Evolutionary conservation across 2,113 vertebrate genomes (phyloP), one percentile per base, ranked within the genome.

Genomic region (Pseudorasbora parva): DNA sequence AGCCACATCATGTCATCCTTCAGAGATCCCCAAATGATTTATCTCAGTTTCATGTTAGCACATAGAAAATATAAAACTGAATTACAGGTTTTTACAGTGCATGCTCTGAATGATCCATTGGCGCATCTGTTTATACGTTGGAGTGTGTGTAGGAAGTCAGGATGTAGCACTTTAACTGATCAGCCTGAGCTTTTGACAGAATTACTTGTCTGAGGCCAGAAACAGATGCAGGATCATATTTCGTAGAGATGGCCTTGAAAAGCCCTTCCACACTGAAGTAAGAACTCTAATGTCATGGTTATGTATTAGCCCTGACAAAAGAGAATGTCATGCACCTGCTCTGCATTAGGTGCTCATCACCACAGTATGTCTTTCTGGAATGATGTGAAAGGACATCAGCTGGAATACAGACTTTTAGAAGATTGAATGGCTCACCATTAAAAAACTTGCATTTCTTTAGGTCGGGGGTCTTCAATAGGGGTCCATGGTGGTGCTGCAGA

Each of bases 91-190:
- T 72, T 72, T 41, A 72, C 47, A 30, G 72, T 0, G 5, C 54
- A 41, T 30, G 23, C 41, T 47, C 21, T 23, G 37, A 78, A 12
- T 62, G 21, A 41, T 62, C 56, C n/a, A 78, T 47, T 47, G 41
- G 17, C 21, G 57, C 76, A 47, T 64, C 12, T 62, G 60, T 79
- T 79, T 79, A 33, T 49, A 51, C 0, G 17, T 66, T 66, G 78
- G 41, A 62, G 33, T 21, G 23, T 74, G 6, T 45, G 51, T 64
- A 69, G 27, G 8, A 81, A 64, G 47, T 69, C 64, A 81, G 54
- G 74, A 57, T 77, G 74, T 77, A 41, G 21, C 45, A 71, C 79
- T 81, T 81, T 41, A 51, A 81, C 30, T 54, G 59, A 66, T 64
- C 43, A 66, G 8, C 10, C 1, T 47, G 60, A 66, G 25, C 41